These are phyloP conservation scores for Eudyptes chrysolophus DNA, from an alignment of 2,113 vertebrate genomes.

Conservation along the genomic window DNA sequence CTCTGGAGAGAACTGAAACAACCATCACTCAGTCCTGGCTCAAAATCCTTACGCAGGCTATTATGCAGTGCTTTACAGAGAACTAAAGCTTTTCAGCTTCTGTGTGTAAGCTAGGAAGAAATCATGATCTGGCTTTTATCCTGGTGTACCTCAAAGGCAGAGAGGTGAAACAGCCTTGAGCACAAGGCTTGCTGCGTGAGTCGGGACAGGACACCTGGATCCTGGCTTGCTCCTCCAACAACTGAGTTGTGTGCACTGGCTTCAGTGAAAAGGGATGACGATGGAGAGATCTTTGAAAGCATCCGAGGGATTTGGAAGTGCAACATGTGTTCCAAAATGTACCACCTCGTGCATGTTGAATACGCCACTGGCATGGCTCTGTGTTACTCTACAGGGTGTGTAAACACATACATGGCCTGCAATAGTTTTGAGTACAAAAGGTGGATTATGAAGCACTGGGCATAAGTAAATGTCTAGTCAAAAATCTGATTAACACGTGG, in stretches of 20 bases:
- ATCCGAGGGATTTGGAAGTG: not conserved
- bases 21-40: not conserved
- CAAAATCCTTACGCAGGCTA: not conserved
- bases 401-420: not conserved
- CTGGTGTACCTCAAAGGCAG: not conserved
- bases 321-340: not conserved
- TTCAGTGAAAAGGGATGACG: not conserved
- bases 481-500: not conserved
- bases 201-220: not conserved
- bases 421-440: not conserved
- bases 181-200: not conserved
- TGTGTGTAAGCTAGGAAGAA: not conserved
- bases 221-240: not conserved
- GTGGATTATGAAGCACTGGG: not conserved
- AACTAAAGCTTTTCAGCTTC: not conserved
- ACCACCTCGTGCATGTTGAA: not conserved
- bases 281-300: not conserved
- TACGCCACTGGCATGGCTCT: fast-evolving
- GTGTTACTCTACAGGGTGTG: not conserved
- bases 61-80: not conserved
- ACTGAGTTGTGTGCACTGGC: not conserved
- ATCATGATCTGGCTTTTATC: not conserved
- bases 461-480: not conserved
- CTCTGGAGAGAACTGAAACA: not conserved
- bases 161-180: not conserved